Evolutionary conservation across 2,888 invertebrate genomes (phyloP), one percentile per base, ranked within the genome.

Genomic region (Agonopterix subpropinquella): DNA sequence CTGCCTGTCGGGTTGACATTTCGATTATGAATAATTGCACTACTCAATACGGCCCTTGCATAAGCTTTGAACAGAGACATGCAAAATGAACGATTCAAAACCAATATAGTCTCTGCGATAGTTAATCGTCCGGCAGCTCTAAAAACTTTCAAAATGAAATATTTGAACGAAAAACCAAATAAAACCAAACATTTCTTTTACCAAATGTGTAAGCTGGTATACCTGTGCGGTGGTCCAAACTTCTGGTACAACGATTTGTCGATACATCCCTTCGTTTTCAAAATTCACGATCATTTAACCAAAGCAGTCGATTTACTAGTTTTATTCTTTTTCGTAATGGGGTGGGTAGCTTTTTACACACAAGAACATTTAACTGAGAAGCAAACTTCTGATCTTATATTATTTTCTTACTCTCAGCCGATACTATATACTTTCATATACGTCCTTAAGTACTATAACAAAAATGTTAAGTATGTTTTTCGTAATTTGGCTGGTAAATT

Each of bases 361-460:
- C 69, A 70, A 44, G 55, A 61, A 1, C 54, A 60, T 15, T 51
- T 71, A 47, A 51, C 57, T 1, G 56, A 62, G 11, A 65, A 59
- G 13, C 59, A 63, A 36, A 48, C 11, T 0, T 11, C 45, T n/a
- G 57, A 61, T 36, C 18, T 39, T 0, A 18, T 52, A 2, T 7
- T 61, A 7, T 55, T 56, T 47, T 36, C 42, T 0, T 35, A 55
- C 1, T 42, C 57, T 0, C 58, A 60, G 13, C 50, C 55, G 0
- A 35, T 57, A 8, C 8, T 57, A 0, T 53, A 55, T 15, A 35
- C 41, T 4, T 53, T 47, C 35, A 36, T 52, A 0, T 10, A 51
- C 1, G 43, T 9, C 9, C 8, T 56, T 0, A 43, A 11, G 4
- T 39, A 48, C 5, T 35, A 59, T 7, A 43, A 36, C 41, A 41